Conservation (phyloP, 1,140 invertebrate genomes). For the Hesperophylax magnus region DNA sequence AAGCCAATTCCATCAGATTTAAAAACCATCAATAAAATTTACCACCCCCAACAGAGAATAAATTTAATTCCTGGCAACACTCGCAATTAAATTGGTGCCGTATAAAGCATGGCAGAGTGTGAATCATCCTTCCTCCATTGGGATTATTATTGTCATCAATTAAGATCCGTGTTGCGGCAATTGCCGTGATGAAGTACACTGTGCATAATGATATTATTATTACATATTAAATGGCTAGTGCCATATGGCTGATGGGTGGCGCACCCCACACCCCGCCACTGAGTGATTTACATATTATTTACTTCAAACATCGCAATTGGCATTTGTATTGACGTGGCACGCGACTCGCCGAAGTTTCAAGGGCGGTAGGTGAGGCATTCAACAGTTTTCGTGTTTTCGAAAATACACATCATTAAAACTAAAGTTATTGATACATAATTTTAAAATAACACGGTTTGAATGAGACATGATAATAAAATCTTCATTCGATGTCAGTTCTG, state of each 20-base stretch:
- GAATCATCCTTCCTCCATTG: slow-evolving; percentile 54
- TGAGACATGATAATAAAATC: too few relatives aligned
- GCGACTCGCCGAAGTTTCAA: slow-evolving; percentile 35
- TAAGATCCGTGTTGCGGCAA: slow-evolving; percentile 54
- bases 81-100: not conserved
- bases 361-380: not conserved
- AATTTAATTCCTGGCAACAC: too few relatives aligned
- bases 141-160: slow-evolving; percentile 48
- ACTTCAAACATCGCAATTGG: slow-evolving; percentile 54
- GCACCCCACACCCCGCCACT: slow-evolving; percentile 22
- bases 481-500: too few relatives aligned
- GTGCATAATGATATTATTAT: not conserved
- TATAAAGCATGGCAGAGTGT: slow-evolving; percentile 42
- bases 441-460: too few relatives aligned
- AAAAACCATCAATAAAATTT: slow-evolving; percentile 47
- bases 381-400: too few relatives aligned
- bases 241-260: slow-evolving; percentile 38
- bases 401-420: too few relatives aligned
- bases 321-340: slow-evolving; percentile 49
- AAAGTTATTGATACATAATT: too few relatives aligned
- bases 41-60: not conserved
- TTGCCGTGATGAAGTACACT: slow-evolving; percentile 35
- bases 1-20: not conserved
- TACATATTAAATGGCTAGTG: not conserved
- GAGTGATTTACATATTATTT: slow-evolving; percentile 58